A percentile compares a stretch with the other conserved stretches of the same genome.
Evolutionary conservation across 2,113 vertebrate genomes (phyloP).

Genomic region (Pedionomus torquatus): DNA sequence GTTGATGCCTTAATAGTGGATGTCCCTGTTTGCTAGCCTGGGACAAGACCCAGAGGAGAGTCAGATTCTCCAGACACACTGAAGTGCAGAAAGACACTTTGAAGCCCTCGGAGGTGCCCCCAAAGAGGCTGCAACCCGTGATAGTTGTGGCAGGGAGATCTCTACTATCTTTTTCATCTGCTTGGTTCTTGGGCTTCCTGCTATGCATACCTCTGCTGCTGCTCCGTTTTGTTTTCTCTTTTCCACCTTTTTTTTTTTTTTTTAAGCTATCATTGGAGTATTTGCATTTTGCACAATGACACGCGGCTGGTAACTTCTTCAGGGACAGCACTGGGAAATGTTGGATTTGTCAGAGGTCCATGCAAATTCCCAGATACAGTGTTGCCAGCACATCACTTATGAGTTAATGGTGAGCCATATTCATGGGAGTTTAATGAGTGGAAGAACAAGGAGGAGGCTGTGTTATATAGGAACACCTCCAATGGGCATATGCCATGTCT

Average conservation of each 20-base stretch:
- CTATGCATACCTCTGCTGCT: slow-evolving; percentile 37
- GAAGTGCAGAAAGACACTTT: slow-evolving; percentile 14
- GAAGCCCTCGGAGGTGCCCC: slow-evolving; percentile 40
- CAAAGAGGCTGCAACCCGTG: slow-evolving; percentile 42
- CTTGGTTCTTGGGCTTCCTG: slow-evolving; percentile 44
- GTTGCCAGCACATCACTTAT: slow-evolving; percentile 53
- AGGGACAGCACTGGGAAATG: slow-evolving; percentile 63
- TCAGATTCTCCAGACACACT: slow-evolving; percentile 11
- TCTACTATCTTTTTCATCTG: slow-evolving; percentile 9
- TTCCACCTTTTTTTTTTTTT: not conserved
- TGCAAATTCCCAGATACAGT: slow-evolving; percentile 27
- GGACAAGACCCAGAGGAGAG: slow-evolving; percentile 51
- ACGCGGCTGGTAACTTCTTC: slow-evolving; percentile 64
- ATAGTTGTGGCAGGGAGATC: not conserved
- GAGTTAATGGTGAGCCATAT: slow-evolving; percentile 47
- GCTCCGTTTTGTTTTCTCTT: slow-evolving; percentile 11
- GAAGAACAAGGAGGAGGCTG: not conserved
- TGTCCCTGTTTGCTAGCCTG: slow-evolving; percentile 54
- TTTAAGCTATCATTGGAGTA: slow-evolving; percentile 58
- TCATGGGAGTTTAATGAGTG: slow-evolving; percentile 46
- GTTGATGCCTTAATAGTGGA: slow-evolving; percentile 75
- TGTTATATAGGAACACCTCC: not conserved
- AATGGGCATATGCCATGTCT: not conserved
- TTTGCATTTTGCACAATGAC: slow-evolving; percentile 80
- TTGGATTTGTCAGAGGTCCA: slow-evolving; percentile 33